These are phyloP conservation scores for Nomia melanderi DNA, from an alignment of 1,140 invertebrate species.

Conservation along the genomic window DNA sequence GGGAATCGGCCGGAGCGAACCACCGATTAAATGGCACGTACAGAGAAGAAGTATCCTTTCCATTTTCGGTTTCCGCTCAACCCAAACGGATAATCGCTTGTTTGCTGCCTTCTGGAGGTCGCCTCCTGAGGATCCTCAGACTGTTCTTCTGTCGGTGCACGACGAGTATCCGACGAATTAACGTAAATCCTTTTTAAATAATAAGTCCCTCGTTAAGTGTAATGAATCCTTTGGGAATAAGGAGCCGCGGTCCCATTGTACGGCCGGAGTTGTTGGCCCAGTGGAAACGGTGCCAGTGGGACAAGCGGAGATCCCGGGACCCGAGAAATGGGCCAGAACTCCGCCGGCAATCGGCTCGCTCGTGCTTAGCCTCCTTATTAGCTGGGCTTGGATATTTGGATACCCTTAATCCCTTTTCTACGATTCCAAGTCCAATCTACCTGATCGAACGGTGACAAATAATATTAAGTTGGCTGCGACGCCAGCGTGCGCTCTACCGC, in stretches of 20 bases:
- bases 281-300: constrained; percentile 23
- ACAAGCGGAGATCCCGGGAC: not conserved
- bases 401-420: constrained; percentile 74
- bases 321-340: constrained; percentile 39
- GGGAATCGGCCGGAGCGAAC: not conserved
- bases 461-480: constrained; percentile 69
- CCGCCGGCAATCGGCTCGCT: constrained; percentile 41
- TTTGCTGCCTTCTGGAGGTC: constrained; percentile 53
- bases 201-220: constrained; percentile 71
- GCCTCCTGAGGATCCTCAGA: not conserved
- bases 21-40: constrained; percentile 29
- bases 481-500: constrained; percentile 9
- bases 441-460: constrained; percentile 72
- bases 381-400: constrained; percentile 75
- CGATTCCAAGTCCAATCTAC: constrained; percentile 65
- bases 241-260: not conserved
- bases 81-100: constrained; percentile 68
- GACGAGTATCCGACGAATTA: constrained; percentile 64
- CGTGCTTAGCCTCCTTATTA: constrained; percentile 67
- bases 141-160: not conserved
- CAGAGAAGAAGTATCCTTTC: constrained; percentile 6
- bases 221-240: constrained; percentile 62
- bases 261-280: no score
- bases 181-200: constrained; percentile 73
- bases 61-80: constrained; percentile 21